Evolutionary conservation across 2,113 vertebrate genomes (phyloP).

Genomic region (Calidris pugnax): DNA sequence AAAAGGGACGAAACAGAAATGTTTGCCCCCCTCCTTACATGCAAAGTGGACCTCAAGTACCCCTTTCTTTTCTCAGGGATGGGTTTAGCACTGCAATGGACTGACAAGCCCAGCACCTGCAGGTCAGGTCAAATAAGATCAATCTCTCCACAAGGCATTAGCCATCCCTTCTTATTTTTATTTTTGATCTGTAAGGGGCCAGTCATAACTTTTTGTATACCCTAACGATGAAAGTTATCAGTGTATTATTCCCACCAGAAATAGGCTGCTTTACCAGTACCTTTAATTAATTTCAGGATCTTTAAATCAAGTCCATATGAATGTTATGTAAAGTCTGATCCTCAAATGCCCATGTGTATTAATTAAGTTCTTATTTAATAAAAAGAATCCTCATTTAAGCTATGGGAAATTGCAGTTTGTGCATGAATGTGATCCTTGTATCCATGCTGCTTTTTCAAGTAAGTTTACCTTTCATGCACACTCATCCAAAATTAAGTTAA

Average conservation of each 20-base stretch:
- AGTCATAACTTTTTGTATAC: background rate
- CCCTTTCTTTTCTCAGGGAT: background rate
- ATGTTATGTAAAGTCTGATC: background rate
- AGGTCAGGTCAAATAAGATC: background rate
- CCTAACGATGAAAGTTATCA: background rate
- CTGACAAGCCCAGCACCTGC: background rate
- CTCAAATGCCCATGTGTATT: slow-evolving; percentile 47
- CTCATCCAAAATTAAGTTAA: slow-evolving; percentile 42
- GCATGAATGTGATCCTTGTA: background rate
- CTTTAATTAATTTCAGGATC: slow-evolving; percentile 41
- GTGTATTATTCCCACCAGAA: background rate
- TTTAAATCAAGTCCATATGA: slow-evolving; percentile 52
- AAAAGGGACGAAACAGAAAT: background rate
- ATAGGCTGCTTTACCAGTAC: background rate
- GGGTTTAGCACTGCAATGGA: background rate
- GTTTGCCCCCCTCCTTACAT: background rate
- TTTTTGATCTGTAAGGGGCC: background rate
- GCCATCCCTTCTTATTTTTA: background rate
- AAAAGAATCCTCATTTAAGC: slow-evolving; percentile 46
- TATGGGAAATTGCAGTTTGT: slow-evolving; percentile 24
- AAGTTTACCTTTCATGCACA: background rate
- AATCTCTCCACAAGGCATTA: background rate
- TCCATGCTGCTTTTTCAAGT: background rate
- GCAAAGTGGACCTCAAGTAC: background rate
- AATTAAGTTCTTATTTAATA: slow-evolving; percentile 60